Base-by-base conservation (phyloP, 2,797 vertebrate species). In the Hafferia zeledoni region DNA sequence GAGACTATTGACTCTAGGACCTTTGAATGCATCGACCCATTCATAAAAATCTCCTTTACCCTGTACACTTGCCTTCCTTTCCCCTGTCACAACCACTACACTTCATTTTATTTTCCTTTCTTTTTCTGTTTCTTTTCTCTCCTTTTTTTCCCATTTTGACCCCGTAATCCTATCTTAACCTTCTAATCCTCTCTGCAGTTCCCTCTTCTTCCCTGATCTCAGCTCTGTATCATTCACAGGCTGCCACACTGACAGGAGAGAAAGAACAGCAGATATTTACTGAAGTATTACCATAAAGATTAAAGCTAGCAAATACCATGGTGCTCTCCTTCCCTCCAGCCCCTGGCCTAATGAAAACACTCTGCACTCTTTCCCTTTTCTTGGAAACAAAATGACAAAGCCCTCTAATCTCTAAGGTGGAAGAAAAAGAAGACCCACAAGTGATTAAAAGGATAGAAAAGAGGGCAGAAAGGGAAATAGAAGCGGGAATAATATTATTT, bases 151-250 rank as follows among this genome's bases (percentile, higher is more conserved):
- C 69, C 25, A 39, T 92, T 87, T 95, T 93, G 95, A 97, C 96
- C 92, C 84, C 6, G 2, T 93, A 96, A 96, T 96, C 95, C 93
- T 76, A 95, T 96, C 97, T 97, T 96, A 96, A 97, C 79, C 85
- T 97, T 75, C 88, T 93, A 97, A 96, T 97, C 97, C 89, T 95
- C 90, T 95, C 94, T 93, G 78, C 60, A 90, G 80, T 71, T 92
- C 75, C 69, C 92, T 97, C 75, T 91, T 82, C 87, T 97, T 91
- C 56, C 94, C 90, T 79, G 83, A 93, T 94, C 90, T 79, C 59
- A 5, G 88, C 87, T 94, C 94, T 65, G 20, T 96, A 96, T 95
- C 95, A 96, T 91, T 97, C 92, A 95, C 83, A 83, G 89, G 77
- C 95, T 97, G 92, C 94, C 86, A 94, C 88, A 85, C 87, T 92